Percentiles rank a stretch among this genome's conserved stretches.
phyloP scores from a whole-genome alignment of 1,140 invertebrate genomes.

The Battus philenor region DNA sequence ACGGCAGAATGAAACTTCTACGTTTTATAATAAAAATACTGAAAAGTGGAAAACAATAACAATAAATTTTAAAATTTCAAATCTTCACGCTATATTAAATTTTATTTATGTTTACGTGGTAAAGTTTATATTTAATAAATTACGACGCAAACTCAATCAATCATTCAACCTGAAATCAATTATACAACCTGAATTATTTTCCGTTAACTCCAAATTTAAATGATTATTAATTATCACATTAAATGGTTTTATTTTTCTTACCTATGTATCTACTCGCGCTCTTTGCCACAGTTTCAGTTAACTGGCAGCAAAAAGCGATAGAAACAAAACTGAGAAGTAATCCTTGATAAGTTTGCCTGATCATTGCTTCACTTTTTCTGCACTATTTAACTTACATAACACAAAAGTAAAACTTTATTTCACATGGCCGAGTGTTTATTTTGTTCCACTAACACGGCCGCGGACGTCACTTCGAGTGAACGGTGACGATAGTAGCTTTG shows the following conservation, averaged over 20 bases:
- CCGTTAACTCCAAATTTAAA: conserved; percentile 2
- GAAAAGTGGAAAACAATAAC: conserved; percentile 5
- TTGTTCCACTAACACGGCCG: background rate
- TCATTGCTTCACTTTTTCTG: conserved; percentile 48
- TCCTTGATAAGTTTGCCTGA: conserved; percentile 64
- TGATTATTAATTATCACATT: background rate
- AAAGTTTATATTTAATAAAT: too few relatives aligned
- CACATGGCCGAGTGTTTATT: conserved; percentile 26
- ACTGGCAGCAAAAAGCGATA: conserved; percentile 68
- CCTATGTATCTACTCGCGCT: conserved; percentile 68
- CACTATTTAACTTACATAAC: conserved; percentile 20
- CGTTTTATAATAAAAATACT: conserved; percentile 1
- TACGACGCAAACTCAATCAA: too few relatives aligned
- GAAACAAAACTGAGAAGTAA: conserved; percentile 65
- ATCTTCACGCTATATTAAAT: background rate
- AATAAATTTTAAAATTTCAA: conserved; percentile 9
- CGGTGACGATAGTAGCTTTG: conserved; percentile 25
- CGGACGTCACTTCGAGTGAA: conserved; percentile 24
- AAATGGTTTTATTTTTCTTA: conserved; percentile 24
- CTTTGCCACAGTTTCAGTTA: conserved; percentile 69
- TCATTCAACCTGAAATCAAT: too few relatives aligned
- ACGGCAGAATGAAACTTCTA: background rate
- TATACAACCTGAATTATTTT: too few relatives aligned
- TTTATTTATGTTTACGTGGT: background rate
- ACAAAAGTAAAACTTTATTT: conserved; percentile 24